Evolutionary conservation across 2,888 invertebrate species (phyloP), one percentile per base, ranked within the genome.

Genomic region (Eremobia ochroleuca): DNA sequence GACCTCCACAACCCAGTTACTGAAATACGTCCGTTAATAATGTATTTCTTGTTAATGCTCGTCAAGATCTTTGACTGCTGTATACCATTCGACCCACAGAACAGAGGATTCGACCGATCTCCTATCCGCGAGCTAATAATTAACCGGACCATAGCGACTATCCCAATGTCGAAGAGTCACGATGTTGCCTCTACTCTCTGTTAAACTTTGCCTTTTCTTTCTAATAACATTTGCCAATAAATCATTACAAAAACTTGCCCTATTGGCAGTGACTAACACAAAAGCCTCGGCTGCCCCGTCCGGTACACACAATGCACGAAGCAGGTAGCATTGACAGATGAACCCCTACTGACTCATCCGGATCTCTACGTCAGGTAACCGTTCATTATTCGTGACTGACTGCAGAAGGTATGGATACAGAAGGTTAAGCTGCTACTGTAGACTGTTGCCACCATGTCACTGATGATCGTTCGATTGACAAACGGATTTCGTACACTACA

Each of bases 291-390:
- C 5, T 15, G n/a, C n/a, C 49, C 31, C 72, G 61, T 65, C 68
- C 66, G 79, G 58, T 59, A 46, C 37, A 46, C 62, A 78, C 79
- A 73, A 78, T 59, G 55, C 58, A 31, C 40, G 62, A 28, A 25
- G 79, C 82, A 82, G 79, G 82, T 83, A 83, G 80, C 81, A 43
- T 25, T 64, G 64, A 79, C 83, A 66, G 66, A 70, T 70, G 83
- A 43, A 73, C 75, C n/a, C 75, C n/a, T n/a, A 66, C 61, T 79
- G 76, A 83, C 58, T 73, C 82, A 82, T 62, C 79, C 52, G 72
- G 80, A 73, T 71, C 64, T 75, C 21, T 15, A 61, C 25, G 31
- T n/a, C 69, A 80, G 83, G 72, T 83, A 82, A 40, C 25, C 37
- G 40, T 28, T 64, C 2, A 37, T 43, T 62, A 34, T 31, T 49